Evolutionary conservation across 2,113 vertebrate species (phyloP).

Genomic region (Apodemus speciosus): DNA sequence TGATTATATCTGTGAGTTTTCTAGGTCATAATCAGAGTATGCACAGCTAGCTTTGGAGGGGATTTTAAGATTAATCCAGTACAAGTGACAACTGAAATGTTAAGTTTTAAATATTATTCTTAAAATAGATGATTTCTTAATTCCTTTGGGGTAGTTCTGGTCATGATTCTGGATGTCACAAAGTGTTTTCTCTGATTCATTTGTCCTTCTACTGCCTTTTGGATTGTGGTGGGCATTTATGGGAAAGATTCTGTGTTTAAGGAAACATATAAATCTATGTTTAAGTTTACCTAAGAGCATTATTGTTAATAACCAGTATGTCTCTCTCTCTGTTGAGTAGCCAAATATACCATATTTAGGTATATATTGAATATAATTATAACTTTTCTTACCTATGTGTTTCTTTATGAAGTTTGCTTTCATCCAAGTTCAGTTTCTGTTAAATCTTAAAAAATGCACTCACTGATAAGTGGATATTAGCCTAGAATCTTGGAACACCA

Average conservation of each 20-base stretch:
- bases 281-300: neutral
- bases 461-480: too few relatives aligned
- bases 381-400: neutral
- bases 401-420: neutral
- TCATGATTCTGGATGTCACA: neutral
- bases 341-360: neutral
- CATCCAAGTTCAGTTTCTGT: neutral
- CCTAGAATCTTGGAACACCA: too few relatives aligned
- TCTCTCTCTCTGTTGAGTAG: neutral
- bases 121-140: neutral
- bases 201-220: neutral
- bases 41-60: neutral
- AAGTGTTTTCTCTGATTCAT: neutral
- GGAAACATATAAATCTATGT: neutral
- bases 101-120: conserved; percentile 20
- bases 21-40: conserved; percentile 27
- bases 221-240: neutral
- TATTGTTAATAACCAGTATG: neutral
- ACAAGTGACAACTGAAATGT: neutral
- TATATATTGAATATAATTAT: neutral
- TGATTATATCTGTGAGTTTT: conserved; percentile 2
- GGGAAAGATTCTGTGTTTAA: neutral
- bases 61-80: neutral
- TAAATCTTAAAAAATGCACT: conserved; percentile 27
- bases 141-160: neutral